These are phyloP conservation scores for Gulo gulo DNA, from an alignment of 2,113 vertebrate genomes.

Conservation along the genomic window DNA sequence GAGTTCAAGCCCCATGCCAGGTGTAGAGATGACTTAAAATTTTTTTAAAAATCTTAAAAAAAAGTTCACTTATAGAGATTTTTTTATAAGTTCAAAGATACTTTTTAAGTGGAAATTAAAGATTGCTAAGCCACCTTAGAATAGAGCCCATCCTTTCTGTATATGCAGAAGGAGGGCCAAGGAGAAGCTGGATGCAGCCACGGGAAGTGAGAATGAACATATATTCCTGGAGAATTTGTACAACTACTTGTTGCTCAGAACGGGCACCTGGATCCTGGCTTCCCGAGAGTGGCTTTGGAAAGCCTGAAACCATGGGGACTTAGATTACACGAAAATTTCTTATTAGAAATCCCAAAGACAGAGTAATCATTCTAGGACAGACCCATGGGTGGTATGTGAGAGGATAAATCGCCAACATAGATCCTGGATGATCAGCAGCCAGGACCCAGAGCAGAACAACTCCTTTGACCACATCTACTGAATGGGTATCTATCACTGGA, in stretches of 20 bases:
- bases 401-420: neutral
- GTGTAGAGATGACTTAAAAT: too few species aligned
- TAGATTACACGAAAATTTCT: neutral
- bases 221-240: neutral
- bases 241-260: neutral
- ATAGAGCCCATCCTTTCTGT: neutral
- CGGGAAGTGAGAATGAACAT: neutral
- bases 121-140: neutral
- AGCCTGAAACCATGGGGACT: neutral
- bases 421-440: neutral
- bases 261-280: neutral
- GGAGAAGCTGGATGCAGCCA: neutral
- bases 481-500: neutral
- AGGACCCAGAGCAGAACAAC: neutral
- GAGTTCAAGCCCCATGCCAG: neutral
- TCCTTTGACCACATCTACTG: neutral
- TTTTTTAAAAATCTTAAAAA: neutral
- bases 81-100: neutral
- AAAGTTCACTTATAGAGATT: neutral
- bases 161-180: neutral
- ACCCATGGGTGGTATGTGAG: too few species aligned
- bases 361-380: neutral
- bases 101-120: neutral
- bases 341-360: neutral
- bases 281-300: neutral